Percentiles rank a stretch among this genome's conserved stretches.
Conservation (phyloP, 2,113 vertebrate genomes). For the Glareola pratincola region DNA sequence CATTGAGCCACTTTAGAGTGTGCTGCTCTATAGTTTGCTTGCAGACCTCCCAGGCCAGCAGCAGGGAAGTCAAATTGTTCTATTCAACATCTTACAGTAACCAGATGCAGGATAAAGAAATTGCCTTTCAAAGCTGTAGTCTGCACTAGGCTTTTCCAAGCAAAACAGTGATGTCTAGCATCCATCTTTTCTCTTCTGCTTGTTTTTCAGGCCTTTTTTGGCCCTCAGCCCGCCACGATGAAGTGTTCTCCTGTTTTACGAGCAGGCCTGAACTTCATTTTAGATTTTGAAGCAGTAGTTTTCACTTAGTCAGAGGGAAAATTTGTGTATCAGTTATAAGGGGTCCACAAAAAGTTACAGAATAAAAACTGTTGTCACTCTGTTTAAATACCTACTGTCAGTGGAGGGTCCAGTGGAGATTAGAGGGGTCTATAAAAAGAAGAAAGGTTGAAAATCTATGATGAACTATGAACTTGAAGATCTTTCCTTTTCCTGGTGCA, state of each 20-base stretch:
- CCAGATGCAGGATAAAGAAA: constrained; percentile 9
- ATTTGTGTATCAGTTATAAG: background rate
- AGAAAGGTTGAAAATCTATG: background rate
- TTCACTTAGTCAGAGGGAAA: background rate
- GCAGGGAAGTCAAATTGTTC: background rate
- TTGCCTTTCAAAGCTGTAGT: background rate
- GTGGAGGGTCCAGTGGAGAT: background rate
- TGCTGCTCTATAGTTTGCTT: background rate
- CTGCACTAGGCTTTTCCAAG: background rate
- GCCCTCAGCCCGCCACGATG: background rate
- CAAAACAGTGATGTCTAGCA: background rate
- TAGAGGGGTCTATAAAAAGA: background rate
- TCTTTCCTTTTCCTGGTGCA: background rate
- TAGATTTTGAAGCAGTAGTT: background rate
- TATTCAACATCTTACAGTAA: background rate
- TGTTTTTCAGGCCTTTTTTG: background rate
- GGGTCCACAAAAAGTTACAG: background rate
- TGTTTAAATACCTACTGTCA: background rate
- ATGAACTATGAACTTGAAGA: background rate
- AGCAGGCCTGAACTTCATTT: background rate
- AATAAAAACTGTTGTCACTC: background rate
- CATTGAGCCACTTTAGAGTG: background rate
- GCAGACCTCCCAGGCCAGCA: background rate
- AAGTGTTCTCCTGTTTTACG: background rate
- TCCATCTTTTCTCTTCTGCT: background rate